phyloP scores from a whole-genome alignment of 1,140 invertebrate genomes.

The Sycophaga agraensis region DNA sequence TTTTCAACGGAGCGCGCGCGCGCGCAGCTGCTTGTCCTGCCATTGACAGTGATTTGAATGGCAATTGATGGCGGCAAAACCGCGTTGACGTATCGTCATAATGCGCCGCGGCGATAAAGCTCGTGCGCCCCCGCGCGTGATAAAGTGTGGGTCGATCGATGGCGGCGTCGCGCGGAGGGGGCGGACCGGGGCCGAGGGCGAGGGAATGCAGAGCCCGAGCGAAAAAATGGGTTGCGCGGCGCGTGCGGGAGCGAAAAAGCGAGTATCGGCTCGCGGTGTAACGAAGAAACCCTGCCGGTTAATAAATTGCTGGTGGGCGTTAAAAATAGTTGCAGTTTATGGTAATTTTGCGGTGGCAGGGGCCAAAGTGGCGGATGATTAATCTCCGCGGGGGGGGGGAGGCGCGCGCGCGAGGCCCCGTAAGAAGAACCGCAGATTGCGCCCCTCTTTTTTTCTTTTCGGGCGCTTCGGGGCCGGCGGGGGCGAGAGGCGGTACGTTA shows the following conservation, averaged over 20 bases:
- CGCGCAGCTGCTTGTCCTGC: neutral
- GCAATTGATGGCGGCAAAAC: constrained; percentile 49
- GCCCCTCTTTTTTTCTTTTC: too few species aligned
- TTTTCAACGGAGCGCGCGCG: too few species aligned
- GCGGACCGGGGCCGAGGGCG: too few species aligned
- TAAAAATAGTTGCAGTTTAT: constrained; percentile 7
- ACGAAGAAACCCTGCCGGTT: too few species aligned
- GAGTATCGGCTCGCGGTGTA: too few species aligned
- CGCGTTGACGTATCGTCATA: constrained; percentile 47
- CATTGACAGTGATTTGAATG: constrained; percentile 44
- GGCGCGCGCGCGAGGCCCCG: too few species aligned
- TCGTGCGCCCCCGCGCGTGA: constrained; percentile 30
- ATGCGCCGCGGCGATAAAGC: constrained; percentile 39
- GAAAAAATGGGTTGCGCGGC: neutral
- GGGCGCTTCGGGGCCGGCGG: too few species aligned
- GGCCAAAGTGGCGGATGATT: neutral
- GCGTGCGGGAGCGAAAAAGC: too few species aligned
- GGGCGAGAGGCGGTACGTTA: too few species aligned
- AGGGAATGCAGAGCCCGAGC: neutral
- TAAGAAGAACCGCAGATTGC: too few species aligned
- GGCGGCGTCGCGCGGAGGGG: constrained; percentile 24
- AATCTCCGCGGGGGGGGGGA: too few species aligned
- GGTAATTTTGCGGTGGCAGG: neutral
- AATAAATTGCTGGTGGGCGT: neutral
- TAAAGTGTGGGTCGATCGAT: constrained; percentile 43